Conservation (phyloP, 2,113 vertebrate species). For the Gymnarchus niloticus region DNA sequence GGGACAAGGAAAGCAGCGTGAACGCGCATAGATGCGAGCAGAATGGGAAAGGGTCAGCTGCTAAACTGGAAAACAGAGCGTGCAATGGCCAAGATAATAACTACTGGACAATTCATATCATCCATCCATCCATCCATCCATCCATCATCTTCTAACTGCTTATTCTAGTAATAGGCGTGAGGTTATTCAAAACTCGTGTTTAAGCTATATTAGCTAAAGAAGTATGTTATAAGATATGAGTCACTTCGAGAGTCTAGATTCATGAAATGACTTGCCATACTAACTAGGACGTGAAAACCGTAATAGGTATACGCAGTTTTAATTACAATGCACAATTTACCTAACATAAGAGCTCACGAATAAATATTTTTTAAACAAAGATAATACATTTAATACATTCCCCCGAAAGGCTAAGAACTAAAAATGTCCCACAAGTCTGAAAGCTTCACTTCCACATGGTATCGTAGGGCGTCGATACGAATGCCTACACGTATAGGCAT, state of each 20-base stretch:
- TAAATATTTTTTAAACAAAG: not conserved
- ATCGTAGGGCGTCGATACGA: not conserved
- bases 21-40: not conserved
- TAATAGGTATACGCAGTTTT: not conserved
- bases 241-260: not conserved
- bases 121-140: not conserved
- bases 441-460: not conserved
- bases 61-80: not conserved
- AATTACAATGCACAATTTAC: not conserved
- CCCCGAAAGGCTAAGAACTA: not conserved
- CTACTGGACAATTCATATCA: not conserved
- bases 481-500: not conserved
- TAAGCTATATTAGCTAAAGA: not conserved
- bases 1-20: conserved; percentile 28
- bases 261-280: no score
- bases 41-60: not conserved
- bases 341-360: not conserved
- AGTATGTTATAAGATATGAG: no score
- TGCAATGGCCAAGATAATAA: not conserved
- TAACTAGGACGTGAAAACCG: not conserved
- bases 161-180: not conserved
- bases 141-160: not conserved
- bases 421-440: not conserved
- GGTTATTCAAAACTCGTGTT: not conserved
- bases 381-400: not conserved